Conservation (phyloP, 2,888 invertebrate genomes). For the Lochmaea capreae region DNA sequence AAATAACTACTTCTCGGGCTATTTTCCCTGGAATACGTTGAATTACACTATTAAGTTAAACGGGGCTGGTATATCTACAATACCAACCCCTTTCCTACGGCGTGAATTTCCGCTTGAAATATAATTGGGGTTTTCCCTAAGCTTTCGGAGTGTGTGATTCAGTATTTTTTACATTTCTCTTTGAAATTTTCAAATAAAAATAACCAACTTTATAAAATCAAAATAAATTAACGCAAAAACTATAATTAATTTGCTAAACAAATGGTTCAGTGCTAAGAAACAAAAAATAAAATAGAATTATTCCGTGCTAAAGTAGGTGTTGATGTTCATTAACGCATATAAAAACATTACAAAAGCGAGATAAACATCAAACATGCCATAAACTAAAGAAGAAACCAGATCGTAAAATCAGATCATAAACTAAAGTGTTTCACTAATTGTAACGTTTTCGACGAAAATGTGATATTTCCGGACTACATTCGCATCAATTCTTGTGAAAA, state of each 20-base stretch:
- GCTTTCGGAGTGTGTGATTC: too few relatives aligned
- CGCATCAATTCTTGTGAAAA: background rate
- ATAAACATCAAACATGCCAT: constrained; percentile 13
- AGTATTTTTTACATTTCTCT: too few relatives aligned
- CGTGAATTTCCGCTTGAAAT: too few relatives aligned
- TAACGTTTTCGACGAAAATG: constrained; percentile 8
- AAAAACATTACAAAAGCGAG: background rate
- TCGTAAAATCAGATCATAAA: constrained; percentile 10
- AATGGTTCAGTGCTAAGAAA: background rate
- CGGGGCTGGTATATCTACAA: too few relatives aligned
- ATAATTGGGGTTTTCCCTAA: too few relatives aligned
- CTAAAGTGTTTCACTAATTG: constrained; percentile 1
- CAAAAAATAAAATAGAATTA: background rate
- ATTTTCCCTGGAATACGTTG: too few relatives aligned
- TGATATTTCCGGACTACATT: background rate
- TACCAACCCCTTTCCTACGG: too few relatives aligned
- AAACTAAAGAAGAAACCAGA: background rate
- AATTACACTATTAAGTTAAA: too few relatives aligned
- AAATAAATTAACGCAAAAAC: background rate
- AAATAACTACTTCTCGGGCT: too few relatives aligned
- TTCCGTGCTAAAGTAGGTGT: background rate
- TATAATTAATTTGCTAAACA: background rate
- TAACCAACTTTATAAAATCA: too few relatives aligned
- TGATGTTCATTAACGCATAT: background rate
- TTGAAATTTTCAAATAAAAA: too few relatives aligned